Conservation (phyloP, 2,888 invertebrate genomes). For the Drosophila neutralis region DNA sequence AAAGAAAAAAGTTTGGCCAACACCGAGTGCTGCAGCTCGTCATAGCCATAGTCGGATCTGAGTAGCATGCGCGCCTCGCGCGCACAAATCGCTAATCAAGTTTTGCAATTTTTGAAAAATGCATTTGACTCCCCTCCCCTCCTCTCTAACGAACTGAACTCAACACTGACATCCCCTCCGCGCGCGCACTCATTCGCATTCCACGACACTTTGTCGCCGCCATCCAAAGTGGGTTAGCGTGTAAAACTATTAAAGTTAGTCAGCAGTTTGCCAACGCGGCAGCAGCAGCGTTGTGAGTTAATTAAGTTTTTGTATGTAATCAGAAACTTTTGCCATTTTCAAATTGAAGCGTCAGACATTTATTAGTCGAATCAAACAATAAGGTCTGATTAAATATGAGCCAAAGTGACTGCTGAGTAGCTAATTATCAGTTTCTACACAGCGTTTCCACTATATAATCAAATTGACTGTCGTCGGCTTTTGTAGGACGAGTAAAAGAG, state of each 20-base stretch:
- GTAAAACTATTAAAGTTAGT: conserved; percentile 67
- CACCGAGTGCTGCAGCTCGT: conserved; percentile 32
- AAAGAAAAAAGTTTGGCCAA: conserved; percentile 24
- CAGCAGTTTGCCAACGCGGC: conserved; percentile 38
- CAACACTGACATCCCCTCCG: conserved; percentile 1
- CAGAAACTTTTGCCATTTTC: conserved; percentile 52
- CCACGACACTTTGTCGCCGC: conserved; percentile 30
- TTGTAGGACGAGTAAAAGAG: background rate
- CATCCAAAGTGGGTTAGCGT: conserved; percentile 62
- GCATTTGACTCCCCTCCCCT: conserved; percentile 38
- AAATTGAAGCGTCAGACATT: conserved; percentile 56
- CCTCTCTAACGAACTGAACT: background rate
- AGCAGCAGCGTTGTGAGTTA: conserved; percentile 26
- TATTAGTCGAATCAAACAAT: conserved; percentile 61
- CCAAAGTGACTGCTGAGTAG: conserved; percentile 36
- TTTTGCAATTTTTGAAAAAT: conserved; percentile 68
- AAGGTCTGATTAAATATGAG: conserved; percentile 53
- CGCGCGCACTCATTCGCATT: background rate
- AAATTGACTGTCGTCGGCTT: conserved; percentile 12
- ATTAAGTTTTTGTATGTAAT: conserved; percentile 60
- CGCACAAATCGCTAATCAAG: conserved; percentile 70
- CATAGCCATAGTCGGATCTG: conserved; percentile 40
- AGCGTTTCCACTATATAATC: conserved; percentile 28
- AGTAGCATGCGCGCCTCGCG: conserved; percentile 43
- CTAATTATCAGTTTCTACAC: conserved; percentile 24